phyloP scores from a whole-genome alignment of 2,888 invertebrate genomes.

The Digitonthophagus gazella region DNA sequence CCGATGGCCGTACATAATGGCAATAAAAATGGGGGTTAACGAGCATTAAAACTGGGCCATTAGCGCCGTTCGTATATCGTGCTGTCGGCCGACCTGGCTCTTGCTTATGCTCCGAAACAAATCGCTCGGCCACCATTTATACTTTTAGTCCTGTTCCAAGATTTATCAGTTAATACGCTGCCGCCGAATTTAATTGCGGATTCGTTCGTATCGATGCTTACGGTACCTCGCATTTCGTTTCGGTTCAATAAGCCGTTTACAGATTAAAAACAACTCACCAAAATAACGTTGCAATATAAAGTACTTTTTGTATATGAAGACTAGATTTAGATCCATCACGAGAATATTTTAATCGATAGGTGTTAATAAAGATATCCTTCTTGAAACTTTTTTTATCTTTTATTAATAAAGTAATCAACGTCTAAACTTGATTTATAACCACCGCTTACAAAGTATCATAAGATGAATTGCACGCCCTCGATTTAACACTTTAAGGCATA shows the following conservation, averaged over 20 bases:
- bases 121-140: slow-evolving; percentile 20
- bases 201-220: not conserved
- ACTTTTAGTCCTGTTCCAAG: not conserved
- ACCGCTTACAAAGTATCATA: not conserved
- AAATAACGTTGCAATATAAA: too few species aligned
- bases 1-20: slow-evolving; percentile 34
- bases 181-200: not conserved
- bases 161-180: not conserved
- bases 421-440: not conserved
- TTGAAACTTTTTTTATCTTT: not conserved
- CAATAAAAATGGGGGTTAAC: slow-evolving; percentile 38
- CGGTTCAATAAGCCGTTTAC: not conserved
- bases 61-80: slow-evolving; percentile 36
- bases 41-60: slow-evolving; percentile 38
- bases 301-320: too few species aligned
- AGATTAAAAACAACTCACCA: not conserved
- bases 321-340: too few species aligned
- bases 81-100: slow-evolving; percentile 21
- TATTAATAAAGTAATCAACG: not conserved
- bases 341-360: too few species aligned
- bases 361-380: too few species aligned
- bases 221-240: not conserved
- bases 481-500: not conserved
- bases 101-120: slow-evolving; percentile 29
- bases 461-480: not conserved